phyloP scores from a whole-genome alignment of 2,888 invertebrate genomes.

The Eledona agricola region DNA sequence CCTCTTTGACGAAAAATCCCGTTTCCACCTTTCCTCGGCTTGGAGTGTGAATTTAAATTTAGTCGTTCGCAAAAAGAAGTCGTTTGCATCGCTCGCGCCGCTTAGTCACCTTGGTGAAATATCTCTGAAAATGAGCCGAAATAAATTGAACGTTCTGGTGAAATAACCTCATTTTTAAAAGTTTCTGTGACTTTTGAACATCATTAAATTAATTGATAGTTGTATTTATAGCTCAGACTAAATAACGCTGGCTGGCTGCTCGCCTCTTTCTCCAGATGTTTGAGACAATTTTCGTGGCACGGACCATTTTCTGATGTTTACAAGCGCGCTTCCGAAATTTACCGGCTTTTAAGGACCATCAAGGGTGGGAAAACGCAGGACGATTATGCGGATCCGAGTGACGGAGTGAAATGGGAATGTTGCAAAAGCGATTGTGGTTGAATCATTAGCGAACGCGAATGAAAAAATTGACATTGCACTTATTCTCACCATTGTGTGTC shows the following conservation, averaged over 20 bases:
- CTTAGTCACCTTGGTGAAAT: constrained; percentile 25
- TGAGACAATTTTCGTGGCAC: constrained; percentile 50
- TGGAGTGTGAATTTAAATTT: constrained; percentile 13
- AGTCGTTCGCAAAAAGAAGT: constrained; percentile 11
- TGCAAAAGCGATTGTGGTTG: no score
- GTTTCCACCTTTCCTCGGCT: no score
- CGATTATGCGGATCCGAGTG: no score
- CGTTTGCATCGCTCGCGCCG: constrained; percentile 1
- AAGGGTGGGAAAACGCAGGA: no score
- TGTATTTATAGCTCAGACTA: constrained; percentile 60
- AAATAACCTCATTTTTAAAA: constrained; percentile 57
- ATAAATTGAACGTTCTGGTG: constrained; percentile 53
- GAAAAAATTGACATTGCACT: no score
- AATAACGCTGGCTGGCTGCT: constrained; percentile 51
- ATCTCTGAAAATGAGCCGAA: constrained; percentile 35
- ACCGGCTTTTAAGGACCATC: no score
- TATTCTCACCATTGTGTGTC: no score
- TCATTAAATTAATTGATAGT: constrained; percentile 60
- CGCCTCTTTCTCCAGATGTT: constrained; percentile 51
- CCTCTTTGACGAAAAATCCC: no score
- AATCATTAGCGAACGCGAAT: no score
- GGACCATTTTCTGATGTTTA: constrained; percentile 50
- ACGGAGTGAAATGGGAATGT: no score
- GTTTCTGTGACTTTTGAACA: constrained; percentile 57
- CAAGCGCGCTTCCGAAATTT: no score